Conservation (phyloP, 2,888 invertebrate species). For the Agonopterix arenella region DNA sequence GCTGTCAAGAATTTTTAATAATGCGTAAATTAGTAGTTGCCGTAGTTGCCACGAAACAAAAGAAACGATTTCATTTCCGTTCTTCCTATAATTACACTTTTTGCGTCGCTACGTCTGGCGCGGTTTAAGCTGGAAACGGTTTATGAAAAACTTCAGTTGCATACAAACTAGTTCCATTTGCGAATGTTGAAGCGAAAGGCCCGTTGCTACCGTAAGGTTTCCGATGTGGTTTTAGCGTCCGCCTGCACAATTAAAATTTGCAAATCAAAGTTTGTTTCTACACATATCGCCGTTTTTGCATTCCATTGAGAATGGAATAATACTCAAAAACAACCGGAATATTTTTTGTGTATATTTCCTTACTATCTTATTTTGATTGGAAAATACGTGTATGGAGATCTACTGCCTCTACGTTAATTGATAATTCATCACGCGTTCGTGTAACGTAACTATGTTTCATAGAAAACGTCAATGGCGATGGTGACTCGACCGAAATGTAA, state of each 20-base stretch:
- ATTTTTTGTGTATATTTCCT: too few species aligned
- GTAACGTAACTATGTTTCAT: too few species aligned
- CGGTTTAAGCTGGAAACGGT: conserved; percentile 39
- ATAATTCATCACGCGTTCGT: too few species aligned
- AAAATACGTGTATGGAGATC: too few species aligned
- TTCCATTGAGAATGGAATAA: too few species aligned
- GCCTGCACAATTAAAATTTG: conserved; percentile 36
- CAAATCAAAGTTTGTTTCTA: conserved; percentile 22
- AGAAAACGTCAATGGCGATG: too few species aligned
- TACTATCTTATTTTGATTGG: too few species aligned
- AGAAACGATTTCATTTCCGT: conserved; percentile 48
- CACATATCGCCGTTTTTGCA: too few species aligned
- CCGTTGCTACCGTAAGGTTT: conserved; percentile 21
- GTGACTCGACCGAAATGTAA: too few species aligned
- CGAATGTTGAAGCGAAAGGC: conserved; percentile 36
- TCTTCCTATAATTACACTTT: conserved; percentile 58
- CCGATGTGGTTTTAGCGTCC: conserved; percentile 27
- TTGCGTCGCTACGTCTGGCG: conserved; percentile 39
- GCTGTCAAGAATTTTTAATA: conserved; percentile 42
- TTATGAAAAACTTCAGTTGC: conserved; percentile 59
- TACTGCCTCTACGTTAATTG: too few species aligned
- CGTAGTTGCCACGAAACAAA: conserved; percentile 28
- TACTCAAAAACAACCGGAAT: too few species aligned
- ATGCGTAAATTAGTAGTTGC: conserved; percentile 33
- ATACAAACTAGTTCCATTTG: conserved; percentile 56